Conservation (phyloP, 2,797 vertebrate genomes). For the Clarias platycephalus region DNA sequence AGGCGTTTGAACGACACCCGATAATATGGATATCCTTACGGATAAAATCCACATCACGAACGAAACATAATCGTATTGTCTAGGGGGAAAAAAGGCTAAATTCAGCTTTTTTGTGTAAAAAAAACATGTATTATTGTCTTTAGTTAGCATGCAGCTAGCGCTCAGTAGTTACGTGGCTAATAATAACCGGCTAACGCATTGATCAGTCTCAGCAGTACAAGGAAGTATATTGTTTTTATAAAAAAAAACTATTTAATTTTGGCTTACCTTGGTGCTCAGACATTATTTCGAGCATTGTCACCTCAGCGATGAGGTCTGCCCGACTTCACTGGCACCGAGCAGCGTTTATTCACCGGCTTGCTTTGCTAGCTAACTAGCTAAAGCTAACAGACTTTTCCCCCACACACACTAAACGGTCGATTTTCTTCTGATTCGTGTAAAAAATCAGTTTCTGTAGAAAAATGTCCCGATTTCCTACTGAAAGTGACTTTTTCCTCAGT, state of each 20-base stretch:
- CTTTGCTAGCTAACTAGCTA: conserved; percentile 61
- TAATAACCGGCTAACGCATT: conserved; percentile 28
- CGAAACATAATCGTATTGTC: too few relatives aligned
- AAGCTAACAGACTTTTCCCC: conserved; percentile 33
- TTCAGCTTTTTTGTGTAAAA: too few relatives aligned
- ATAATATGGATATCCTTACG: neutral
- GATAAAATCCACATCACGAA: neutral
- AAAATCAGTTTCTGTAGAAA: neutral
- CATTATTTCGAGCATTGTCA: conserved; percentile 86
- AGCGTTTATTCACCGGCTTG: conserved; percentile 71
- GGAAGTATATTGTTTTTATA: neutral
- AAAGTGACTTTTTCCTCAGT: neutral
- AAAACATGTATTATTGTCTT: too few relatives aligned
- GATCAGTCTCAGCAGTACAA: neutral
- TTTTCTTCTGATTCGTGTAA: too few relatives aligned
- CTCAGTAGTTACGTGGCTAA: conserved; percentile 13
- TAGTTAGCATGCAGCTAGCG: neutral
- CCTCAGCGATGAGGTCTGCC: conserved; percentile 72
- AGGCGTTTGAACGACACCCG: neutral
- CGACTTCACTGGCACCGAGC: conserved; percentile 66
- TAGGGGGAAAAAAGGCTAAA: neutral
- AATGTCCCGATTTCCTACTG: neutral
- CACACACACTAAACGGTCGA: conserved; percentile 5
- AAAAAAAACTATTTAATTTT: neutral
- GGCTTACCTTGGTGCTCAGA: conserved; percentile 81